Conservation (phyloP, 2,113 vertebrate genomes). For the Piaya cayana region DNA sequence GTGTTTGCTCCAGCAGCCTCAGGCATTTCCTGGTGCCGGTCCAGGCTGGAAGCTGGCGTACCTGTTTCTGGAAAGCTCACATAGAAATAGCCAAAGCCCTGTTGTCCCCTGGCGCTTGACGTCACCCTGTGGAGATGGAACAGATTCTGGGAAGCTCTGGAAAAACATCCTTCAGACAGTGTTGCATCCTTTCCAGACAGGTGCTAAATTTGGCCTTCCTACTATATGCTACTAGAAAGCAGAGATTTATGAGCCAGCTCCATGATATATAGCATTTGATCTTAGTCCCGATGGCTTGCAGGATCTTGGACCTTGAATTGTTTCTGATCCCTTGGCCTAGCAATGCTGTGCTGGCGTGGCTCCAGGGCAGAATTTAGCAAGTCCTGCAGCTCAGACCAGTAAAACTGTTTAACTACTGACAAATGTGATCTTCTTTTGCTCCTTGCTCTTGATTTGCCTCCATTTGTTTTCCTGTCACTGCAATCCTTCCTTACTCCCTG, state of each 20-base stretch:
- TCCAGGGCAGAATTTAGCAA: conserved; percentile 52
- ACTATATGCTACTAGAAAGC: conserved; percentile 41
- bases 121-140: background rate
- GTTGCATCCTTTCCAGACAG: conserved; percentile 40
- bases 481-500: conserved; percentile 34
- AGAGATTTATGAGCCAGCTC: conserved; percentile 24
- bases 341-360: background rate
- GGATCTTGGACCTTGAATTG: conserved; percentile 19
- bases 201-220: conserved; percentile 49
- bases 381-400: conserved; percentile 14
- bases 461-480: conserved; percentile 52
- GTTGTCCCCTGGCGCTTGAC: background rate
- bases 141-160: background rate
- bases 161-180: background rate
- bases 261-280: background rate
- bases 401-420: conserved; percentile 41
- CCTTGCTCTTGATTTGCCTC: conserved; percentile 39
- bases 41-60: background rate
- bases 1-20: background rate
- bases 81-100: background rate
- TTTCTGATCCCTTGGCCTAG: conserved; percentile 35
- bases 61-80: background rate
- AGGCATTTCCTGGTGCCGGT: conserved; percentile 1
- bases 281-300: conserved; percentile 16
- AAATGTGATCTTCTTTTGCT: conserved; percentile 59